Evolutionary conservation across 2,888 invertebrate genomes (phyloP).

Genomic region (Bellardia pandia): DNA sequence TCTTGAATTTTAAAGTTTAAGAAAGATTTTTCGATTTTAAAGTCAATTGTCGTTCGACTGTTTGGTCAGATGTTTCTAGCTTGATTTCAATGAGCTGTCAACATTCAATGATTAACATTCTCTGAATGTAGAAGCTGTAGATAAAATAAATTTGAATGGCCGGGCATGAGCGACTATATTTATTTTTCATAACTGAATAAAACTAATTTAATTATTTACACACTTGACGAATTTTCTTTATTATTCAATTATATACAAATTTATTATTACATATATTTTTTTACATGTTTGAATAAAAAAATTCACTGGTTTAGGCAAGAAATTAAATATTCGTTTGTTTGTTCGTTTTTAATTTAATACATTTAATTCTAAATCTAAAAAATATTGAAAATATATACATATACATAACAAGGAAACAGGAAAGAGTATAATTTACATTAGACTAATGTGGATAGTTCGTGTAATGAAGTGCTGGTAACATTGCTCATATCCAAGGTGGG

Average conservation of each 20-base stretch:
- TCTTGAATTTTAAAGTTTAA: too few relatives aligned
- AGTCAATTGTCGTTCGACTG: too few relatives aligned
- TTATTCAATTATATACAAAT: constrained; percentile 17
- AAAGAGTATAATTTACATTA: constrained; percentile 78
- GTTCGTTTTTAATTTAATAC: constrained; percentile 5
- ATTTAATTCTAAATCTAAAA: constrained; percentile 28
- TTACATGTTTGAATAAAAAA: background rate
- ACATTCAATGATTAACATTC: too few relatives aligned
- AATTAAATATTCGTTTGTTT: constrained; percentile 5
- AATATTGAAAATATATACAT: constrained; percentile 53
- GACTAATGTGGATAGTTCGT: constrained; percentile 89
- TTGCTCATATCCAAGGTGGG: constrained; percentile 87
- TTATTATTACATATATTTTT: background rate
- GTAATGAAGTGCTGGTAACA: constrained; percentile 87
- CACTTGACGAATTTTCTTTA: background rate
- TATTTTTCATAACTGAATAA: background rate
- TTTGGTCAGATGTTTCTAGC: too few relatives aligned
- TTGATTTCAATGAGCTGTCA: too few relatives aligned
- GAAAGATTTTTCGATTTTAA: too few relatives aligned
- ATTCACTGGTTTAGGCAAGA: constrained; percentile 43
- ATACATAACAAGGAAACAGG: constrained; percentile 15
- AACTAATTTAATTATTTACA: background rate
- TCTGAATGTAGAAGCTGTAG: too few relatives aligned
- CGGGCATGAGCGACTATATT: too few relatives aligned
- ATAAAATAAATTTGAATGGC: background rate